Base-by-base conservation (phyloP, 2,888 invertebrate species). In the Eurytoma adleriae region DNA sequence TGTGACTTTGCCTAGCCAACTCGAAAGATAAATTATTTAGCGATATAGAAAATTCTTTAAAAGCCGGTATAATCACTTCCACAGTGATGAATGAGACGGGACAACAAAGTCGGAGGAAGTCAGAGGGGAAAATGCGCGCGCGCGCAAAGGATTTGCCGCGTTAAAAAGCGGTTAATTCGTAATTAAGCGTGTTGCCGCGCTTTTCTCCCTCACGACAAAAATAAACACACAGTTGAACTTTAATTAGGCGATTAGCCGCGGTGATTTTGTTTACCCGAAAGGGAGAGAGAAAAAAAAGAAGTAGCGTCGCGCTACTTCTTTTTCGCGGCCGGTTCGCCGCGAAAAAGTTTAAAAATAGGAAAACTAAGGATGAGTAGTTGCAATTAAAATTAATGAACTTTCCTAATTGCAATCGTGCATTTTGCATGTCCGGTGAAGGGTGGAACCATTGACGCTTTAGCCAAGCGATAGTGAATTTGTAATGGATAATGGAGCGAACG, bases 311-410 rank as follows among this genome's bases (percentile, higher is more conserved):
- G 20, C 12, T 16, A n/a, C n/a, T n/a, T n/a, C n/a, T n/a, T n/a
- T n/a, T n/a, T n/a, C 1, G 13, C 3, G 10, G 7, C 1, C 10
- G 7, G 10, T 40, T 7, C 40, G 7, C 3, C 24, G 30, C 30
- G 30, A 2, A 27, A 30, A 40, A 10, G 40, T 40, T 40, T 40
- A 40, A n/a, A 52, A 14, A 52, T 27, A 24, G 27, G 20, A 64
- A 14, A 40, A 40, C n/a, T 10, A 20, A 4, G 52, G n/a, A 64
- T 27, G 54, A 40, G 59, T 54, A 52, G 76, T 57, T 50, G 64
- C 77, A 77, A 77, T 77, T 77, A 77, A 77, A 76, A 77, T 70
- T 77, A 76, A 77, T 70, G 77, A 77, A 76, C 40, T 18, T 16
- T 16, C 48, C 48, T 48, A 40, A 40, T 40, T 40, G 40, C 40